Evolutionary conservation across 1,140 invertebrate genomes (phyloP), one percentile per base, ranked within the genome.

Genomic region (Geopemphigus sp.): DNA sequence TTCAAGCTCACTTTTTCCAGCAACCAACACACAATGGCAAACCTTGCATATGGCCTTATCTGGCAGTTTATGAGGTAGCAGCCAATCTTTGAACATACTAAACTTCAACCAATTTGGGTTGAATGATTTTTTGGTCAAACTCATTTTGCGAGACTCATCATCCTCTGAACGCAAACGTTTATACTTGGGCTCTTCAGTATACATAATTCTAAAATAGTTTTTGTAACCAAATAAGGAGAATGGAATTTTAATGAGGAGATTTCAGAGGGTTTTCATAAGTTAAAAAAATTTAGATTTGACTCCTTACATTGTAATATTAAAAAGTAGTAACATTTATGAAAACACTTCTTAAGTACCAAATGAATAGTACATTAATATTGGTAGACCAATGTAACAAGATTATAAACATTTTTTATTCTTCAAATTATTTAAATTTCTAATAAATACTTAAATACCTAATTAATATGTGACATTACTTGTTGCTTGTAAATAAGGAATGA

Each of bases 1-100:
- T 78, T 84, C 83, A 47, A 84, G 76, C 63, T 84, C 84, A 82
- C 83, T 84, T 80, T 84, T 84, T 15, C 84, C 84, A 39, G 82
- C 82, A 63, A 83, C 83, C 22, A 84, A 81, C 47, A 83, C 83
- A 74, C 82, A 83, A 81, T 83, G 82, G 66, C 84, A 84, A 59
- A 82, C 83, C n/a, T 82, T 82, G 74, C 84, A 84, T 54, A 82
- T 81, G 15, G 83, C 83, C 59, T 82, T 81, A 64, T 84, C 83
- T 22, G 82, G 73, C 54, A 80, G 70, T 54, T 83, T 80, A 78
- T 84, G 83, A 14, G 83, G 82, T 54, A 81, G 14, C 19, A 84
- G 78, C 83, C 83, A 84, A 66, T 83, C 82, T 81, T 83, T 84
- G 68, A 84, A 84, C 47, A 83, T 82, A 57, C 81, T 83, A 68